Percentiles rank a stretch among this genome's conserved stretches.
Conservation (phyloP, 2,797 vertebrate species). For the Smutsia gigantea region DNA sequence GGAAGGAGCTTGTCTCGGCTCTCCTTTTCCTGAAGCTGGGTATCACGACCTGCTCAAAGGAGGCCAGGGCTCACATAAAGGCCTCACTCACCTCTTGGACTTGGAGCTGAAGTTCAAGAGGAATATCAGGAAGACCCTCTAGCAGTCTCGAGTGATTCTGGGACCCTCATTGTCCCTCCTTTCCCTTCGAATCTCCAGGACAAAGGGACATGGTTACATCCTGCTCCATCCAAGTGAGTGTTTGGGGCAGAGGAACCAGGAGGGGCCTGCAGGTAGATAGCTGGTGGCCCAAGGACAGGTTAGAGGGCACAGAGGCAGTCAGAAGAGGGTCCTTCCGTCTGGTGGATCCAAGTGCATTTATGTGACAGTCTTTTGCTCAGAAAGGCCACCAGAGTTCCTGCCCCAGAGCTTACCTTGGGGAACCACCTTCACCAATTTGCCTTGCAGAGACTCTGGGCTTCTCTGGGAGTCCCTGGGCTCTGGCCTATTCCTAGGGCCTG, state of each 20-base stretch:
- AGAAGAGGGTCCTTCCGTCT: neutral
- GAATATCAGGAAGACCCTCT: neutral
- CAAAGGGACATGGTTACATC: neutral
- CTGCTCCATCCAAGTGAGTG: neutral
- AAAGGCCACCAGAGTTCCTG: neutral
- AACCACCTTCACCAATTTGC: neutral
- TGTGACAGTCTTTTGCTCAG: neutral
- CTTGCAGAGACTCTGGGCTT: neutral
- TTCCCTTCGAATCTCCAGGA: neutral
- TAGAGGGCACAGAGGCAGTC: neutral
- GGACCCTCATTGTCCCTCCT: neutral
- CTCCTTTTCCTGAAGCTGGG: neutral
- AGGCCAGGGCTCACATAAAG: neutral
- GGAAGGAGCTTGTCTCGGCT: too few species aligned
- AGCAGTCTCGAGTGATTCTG: neutral
- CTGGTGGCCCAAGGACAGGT: too few species aligned
- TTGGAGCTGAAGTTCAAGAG: neutral
- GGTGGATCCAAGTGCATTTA: neutral
- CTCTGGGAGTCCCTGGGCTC: neutral
- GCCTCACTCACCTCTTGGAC: neutral
- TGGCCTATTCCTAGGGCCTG: neutral
- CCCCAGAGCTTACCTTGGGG: neutral
- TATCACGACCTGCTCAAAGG: too few species aligned
- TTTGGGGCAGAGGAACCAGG: neutral
- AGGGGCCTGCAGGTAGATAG: neutral